These are phyloP conservation scores for Epirrhoe tristata DNA, from an alignment of 2,888 invertebrate genomes.

Conservation along the genomic window DNA sequence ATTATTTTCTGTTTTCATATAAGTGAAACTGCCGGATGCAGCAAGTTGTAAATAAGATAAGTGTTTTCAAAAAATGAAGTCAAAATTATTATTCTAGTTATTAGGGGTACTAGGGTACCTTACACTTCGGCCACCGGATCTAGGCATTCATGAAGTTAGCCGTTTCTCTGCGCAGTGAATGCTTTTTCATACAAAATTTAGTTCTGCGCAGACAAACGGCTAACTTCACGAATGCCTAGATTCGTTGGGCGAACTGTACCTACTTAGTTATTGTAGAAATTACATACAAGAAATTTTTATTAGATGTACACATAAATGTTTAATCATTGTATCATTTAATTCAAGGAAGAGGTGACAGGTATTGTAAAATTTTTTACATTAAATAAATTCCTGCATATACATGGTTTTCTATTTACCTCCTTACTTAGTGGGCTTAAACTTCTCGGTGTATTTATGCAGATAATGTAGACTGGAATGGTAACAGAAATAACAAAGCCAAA, in stretches of 20 bases:
- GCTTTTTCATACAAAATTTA: no score
- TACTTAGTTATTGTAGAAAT: background rate
- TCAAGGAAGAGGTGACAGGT: conserved; percentile 14
- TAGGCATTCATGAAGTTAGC: no score
- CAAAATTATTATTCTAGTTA: conserved; percentile 3
- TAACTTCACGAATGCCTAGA: no score
- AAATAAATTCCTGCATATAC: conserved; percentile 16
- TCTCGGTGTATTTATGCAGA: background rate
- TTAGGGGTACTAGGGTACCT: background rate
- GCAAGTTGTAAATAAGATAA: background rate
- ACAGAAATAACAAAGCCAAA: conserved; percentile 13
- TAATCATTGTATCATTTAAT: conserved; percentile 12
- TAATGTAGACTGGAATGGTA: no score
- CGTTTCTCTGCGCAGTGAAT: no score
- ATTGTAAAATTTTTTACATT: conserved; percentile 16
- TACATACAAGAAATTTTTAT: background rate
- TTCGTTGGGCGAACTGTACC: no score
- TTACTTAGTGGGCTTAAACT: background rate
- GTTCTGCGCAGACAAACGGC: no score
- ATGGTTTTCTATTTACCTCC: background rate
- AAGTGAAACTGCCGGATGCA: background rate
- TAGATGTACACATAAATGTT: background rate
- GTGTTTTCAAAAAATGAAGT: background rate
- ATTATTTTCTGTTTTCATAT: background rate
- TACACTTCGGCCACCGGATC: no score